Evolutionary conservation across 2,888 invertebrate genomes (phyloP).

Genomic region (Allacma fusca): DNA sequence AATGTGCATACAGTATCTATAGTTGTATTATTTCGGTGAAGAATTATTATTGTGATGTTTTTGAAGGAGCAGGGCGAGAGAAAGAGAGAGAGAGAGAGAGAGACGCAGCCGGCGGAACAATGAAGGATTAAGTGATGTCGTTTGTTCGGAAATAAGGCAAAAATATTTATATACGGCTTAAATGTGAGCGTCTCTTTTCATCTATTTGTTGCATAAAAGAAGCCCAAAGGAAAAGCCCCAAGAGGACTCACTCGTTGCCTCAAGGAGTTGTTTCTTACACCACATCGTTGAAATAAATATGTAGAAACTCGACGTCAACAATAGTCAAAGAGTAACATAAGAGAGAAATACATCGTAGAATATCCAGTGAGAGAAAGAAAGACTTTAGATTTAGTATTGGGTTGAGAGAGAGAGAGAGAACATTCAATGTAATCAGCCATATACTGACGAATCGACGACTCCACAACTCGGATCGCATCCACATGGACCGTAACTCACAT

Average conservation of each 20-base stretch:
- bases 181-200: constrained; percentile 35
- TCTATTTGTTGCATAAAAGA: constrained; percentile 32
- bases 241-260: constrained; percentile 33
- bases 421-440: constrained; percentile 41
- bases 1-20: too few species aligned
- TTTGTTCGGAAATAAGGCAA: constrained; percentile 37
- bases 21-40: neutral
- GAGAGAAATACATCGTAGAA: neutral
- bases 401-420: constrained; percentile 25
- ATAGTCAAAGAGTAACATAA: constrained; percentile 30
- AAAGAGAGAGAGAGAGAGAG: neutral
- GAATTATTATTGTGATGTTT: constrained; percentile 2
- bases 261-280: constrained; percentile 32
- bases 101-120: constrained; percentile 23
- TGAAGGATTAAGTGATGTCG: constrained; percentile 33
- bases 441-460: constrained; percentile 25
- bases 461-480: constrained; percentile 3
- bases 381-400: constrained; percentile 36
- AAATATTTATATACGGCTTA: constrained; percentile 41
- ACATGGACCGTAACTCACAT: constrained; percentile 31
- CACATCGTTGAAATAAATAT: constrained; percentile 38
- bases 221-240: constrained; percentile 17
- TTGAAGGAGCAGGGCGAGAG: constrained; percentile 3
- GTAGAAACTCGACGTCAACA: constrained; percentile 35
- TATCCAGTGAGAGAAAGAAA: constrained; percentile 20